Conservation (phyloP, 2,113 vertebrate species). For the Malurus elegans region DNA sequence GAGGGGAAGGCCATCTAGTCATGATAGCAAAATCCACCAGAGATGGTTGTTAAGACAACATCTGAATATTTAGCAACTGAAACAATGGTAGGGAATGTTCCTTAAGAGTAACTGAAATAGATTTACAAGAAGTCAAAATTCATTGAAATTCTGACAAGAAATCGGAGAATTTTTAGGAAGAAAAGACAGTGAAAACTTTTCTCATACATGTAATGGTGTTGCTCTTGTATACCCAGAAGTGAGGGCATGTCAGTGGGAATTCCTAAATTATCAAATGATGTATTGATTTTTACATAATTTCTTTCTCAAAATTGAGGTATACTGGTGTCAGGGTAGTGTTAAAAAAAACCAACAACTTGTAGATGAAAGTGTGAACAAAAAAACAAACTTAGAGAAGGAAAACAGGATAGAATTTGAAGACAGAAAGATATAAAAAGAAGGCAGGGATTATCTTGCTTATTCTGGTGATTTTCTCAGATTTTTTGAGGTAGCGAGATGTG, state of each 20-base stretch:
- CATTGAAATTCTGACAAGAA: not conserved
- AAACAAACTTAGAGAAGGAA: not conserved
- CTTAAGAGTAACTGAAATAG: not conserved
- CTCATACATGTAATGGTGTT: not conserved
- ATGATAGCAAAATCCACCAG: not conserved
- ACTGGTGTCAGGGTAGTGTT: not conserved
- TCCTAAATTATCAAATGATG: not conserved
- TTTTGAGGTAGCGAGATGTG: not conserved
- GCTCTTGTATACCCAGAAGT: not conserved
- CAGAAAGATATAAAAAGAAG: not conserved
- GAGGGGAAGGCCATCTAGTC: not conserved
- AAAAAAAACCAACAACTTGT: fast-evolving
- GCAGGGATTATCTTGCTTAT: not conserved
- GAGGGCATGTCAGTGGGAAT: not conserved
- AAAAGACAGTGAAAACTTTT: not conserved
- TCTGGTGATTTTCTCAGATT: not conserved
- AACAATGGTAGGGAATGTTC: not conserved
- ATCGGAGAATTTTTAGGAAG: not conserved
- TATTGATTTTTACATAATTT: not conserved
- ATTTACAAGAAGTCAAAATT: not conserved
- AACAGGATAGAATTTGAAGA: not conserved
- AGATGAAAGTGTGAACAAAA: not conserved
- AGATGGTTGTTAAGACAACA: not conserved
- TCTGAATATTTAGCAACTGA: not conserved
- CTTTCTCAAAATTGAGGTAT: not conserved